These are phyloP conservation scores for Sialis fuliginosa DNA, from an alignment of 2,888 invertebrate genomes.

Conservation along the genomic window DNA sequence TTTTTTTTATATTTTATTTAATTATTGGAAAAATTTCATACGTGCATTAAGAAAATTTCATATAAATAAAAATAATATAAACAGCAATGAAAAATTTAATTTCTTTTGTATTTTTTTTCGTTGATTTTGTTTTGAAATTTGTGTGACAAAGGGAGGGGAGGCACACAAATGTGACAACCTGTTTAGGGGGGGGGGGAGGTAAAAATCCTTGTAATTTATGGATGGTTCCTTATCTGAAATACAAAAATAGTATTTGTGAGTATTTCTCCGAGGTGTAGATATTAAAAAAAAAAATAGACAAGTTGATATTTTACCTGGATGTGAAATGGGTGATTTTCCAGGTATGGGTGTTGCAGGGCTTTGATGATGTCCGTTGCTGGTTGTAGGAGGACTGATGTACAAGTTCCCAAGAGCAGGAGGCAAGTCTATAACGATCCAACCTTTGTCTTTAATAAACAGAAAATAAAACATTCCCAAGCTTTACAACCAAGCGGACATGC, in stretches of 20 bases:
- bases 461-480: conserved; percentile 1
- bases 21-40: no score
- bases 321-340: conserved; percentile 4
- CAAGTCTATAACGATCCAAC: conserved; percentile 5
- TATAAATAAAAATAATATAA: no score
- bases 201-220: no score
- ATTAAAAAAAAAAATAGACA: not conserved
- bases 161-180: no score
- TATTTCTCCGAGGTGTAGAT: not conserved
- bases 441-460: conserved; percentile 3
- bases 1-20: no score
- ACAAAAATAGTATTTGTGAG: not conserved
- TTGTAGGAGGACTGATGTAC: not conserved
- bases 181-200: no score
- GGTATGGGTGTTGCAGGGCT: conserved; percentile 4
- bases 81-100: no score
- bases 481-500: not conserved
- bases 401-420: conserved; percentile 3
- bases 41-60: no score
- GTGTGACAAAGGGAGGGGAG: no score
- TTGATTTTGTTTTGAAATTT: no score
- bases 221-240: not conserved
- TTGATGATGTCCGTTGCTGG: not conserved
- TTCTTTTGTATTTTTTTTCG: no score
- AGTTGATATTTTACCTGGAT: not conserved